Evolutionary conservation across 2,797 vertebrate species (phyloP).

Genomic region (Columba guinea): DNA sequence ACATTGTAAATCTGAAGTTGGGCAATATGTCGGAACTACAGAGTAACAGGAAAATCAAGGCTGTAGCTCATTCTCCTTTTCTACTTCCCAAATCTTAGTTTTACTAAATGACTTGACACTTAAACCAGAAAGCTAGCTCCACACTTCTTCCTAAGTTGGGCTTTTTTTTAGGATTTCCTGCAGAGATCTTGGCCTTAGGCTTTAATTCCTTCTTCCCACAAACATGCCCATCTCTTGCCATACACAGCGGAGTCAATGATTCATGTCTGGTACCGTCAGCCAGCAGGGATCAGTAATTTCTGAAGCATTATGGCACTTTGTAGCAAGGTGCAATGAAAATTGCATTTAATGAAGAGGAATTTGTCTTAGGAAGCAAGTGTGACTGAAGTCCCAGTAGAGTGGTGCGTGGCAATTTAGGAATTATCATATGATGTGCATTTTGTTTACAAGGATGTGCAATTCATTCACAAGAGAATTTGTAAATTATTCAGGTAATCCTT

Average conservation of each 20-base stretch:
- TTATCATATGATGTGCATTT: neutral
- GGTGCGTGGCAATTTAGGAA: neutral
- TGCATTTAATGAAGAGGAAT: neutral
- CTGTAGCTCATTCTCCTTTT: neutral
- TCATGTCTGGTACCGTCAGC: conserved; percentile 24
- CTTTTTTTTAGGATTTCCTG: conserved; percentile 53
- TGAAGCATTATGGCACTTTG: neutral
- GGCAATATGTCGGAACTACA: neutral
- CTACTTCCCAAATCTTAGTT: neutral
- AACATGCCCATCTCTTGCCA: conserved; percentile 13
- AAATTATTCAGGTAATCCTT: conserved; percentile 25
- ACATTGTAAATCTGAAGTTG: neutral
- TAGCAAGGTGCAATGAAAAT: conserved; percentile 25
- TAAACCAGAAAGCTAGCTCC: conserved; percentile 17
- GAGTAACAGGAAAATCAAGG: neutral
- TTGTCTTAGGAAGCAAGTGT: neutral
- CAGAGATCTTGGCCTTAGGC: conserved; percentile 4
- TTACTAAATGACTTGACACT: conserved; percentile 11
- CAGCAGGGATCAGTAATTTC: conserved; percentile 9
- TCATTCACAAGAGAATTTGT: neutral
- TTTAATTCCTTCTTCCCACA: conserved; percentile 26
- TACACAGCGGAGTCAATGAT: conserved; percentile 17
- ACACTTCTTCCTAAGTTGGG: neutral
- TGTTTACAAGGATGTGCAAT: neutral
- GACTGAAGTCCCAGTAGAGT: neutral